Conservation (phyloP, 2,797 vertebrate genomes). For the Tangara arthus region DNA sequence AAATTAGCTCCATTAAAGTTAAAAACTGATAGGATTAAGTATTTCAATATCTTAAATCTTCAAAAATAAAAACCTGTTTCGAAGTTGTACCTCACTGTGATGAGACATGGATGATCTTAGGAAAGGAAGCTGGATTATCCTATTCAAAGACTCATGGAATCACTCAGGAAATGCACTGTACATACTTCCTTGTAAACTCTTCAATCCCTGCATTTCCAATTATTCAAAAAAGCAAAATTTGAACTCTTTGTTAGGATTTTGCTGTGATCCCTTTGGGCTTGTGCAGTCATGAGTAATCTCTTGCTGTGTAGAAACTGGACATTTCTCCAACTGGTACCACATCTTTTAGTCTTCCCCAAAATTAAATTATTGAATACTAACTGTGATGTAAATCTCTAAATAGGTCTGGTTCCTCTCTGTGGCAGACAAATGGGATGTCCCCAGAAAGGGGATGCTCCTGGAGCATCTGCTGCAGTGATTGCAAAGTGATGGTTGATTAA, state of each 20-base stretch:
- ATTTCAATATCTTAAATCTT: not conserved
- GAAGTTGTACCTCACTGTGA: not conserved
- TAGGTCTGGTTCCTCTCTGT: not conserved
- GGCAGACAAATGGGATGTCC: not conserved
- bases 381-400: not conserved
- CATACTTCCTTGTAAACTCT: not conserved
- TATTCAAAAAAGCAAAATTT: not conserved
- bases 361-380: not conserved
- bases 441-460: not conserved
- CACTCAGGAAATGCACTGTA: not conserved
- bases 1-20: not conserved
- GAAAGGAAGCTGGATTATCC: not conserved
- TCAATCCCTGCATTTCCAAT: not conserved
- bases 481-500: not conserved
- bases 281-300: rapidly evolving
- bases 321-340: not conserved
- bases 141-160: not conserved
- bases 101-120: not conserved
- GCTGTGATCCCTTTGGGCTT: not conserved
- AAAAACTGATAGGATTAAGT: not conserved
- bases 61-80: not conserved
- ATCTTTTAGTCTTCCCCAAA: not conserved
- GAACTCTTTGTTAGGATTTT: not conserved
- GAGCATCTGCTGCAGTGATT: not conserved
- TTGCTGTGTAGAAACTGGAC: not conserved